phyloP scores from a whole-genome alignment of 2,888 invertebrate genomes.

The Eupeodes luniger region DNA sequence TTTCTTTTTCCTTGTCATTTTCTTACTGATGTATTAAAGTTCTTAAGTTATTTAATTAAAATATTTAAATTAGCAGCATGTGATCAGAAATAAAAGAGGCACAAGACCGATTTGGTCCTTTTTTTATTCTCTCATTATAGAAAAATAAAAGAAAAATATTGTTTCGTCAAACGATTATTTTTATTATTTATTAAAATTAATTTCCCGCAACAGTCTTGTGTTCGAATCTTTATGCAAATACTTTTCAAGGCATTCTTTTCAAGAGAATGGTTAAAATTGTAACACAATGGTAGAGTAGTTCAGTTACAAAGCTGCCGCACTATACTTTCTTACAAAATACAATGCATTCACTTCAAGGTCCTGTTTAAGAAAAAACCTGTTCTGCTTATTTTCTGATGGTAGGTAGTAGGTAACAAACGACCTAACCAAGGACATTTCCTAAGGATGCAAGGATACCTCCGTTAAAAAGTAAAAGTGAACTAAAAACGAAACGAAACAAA shows the following conservation, averaged over 20 bases:
- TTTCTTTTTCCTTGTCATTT: background rate
- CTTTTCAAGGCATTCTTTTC: conserved; percentile 21
- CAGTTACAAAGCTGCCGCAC: conserved; percentile 3
- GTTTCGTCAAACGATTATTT: conserved; percentile 56
- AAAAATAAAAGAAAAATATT: conserved; percentile 21
- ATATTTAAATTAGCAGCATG: conserved; percentile 58
- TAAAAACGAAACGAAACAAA: background rate
- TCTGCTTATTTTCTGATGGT: conserved; percentile 15
- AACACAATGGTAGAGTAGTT: conserved; percentile 51
- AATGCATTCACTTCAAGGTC: conserved; percentile 33
- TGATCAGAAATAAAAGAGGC: conserved; percentile 1
- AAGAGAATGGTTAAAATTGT: conserved; percentile 33
- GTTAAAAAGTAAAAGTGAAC: conserved; percentile 30
- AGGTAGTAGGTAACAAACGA: background rate
- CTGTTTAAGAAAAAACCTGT: conserved; percentile 58
- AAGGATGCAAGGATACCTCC: background rate
- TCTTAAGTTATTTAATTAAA: conserved; percentile 49
- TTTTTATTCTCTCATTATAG: conserved; percentile 12
- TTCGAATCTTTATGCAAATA: background rate
- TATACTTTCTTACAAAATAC: conserved; percentile 32
- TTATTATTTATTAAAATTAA: conserved; percentile 62
- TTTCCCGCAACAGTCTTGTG: conserved; percentile 50
- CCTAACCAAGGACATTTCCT: conserved; percentile 39
- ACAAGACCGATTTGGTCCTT: conserved; percentile 33
- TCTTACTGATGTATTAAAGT: background rate